Evolutionary conservation across 2,113 vertebrate genomes (phyloP).

Genomic region (Engystomops pustulosus): DNA sequence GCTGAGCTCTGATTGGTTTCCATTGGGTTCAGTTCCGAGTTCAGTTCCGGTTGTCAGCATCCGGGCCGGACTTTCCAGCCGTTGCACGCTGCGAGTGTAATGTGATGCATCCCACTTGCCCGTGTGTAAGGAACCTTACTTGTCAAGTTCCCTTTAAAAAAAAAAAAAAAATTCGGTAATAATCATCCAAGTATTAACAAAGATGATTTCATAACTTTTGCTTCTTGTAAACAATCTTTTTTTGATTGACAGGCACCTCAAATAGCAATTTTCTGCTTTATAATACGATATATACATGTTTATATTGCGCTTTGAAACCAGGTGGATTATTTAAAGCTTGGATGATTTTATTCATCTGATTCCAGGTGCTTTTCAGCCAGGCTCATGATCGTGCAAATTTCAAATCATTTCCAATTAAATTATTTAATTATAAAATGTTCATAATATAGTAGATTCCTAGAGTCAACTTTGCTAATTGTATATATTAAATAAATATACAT

Average conservation of each 20-base stretch:
- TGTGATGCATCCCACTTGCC: no score
- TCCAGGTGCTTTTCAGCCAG: background rate
- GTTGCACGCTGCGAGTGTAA: no score
- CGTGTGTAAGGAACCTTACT: no score
- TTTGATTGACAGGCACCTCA: background rate
- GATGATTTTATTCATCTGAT: background rate
- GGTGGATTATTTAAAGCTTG: slow-evolving; percentile 17
- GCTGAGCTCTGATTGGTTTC: no score
- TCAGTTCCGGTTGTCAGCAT: no score
- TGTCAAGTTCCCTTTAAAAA: no score
- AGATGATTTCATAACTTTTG: no score
- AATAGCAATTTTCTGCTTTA: background rate
- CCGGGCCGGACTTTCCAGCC: no score
- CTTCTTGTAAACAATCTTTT: no score
- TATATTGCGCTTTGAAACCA: background rate
- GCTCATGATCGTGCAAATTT: background rate
- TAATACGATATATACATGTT: background rate
- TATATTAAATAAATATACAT: background rate
- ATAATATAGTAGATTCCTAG: background rate
- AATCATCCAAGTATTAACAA: no score
- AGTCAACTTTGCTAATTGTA: background rate
- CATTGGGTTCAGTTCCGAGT: no score
- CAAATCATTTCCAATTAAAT: background rate
- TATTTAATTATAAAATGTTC: background rate
- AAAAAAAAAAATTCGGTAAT: no score